Evolutionary conservation across 2,797 vertebrate genomes (phyloP).

Genomic region (Lithobates pipiens): DNA sequence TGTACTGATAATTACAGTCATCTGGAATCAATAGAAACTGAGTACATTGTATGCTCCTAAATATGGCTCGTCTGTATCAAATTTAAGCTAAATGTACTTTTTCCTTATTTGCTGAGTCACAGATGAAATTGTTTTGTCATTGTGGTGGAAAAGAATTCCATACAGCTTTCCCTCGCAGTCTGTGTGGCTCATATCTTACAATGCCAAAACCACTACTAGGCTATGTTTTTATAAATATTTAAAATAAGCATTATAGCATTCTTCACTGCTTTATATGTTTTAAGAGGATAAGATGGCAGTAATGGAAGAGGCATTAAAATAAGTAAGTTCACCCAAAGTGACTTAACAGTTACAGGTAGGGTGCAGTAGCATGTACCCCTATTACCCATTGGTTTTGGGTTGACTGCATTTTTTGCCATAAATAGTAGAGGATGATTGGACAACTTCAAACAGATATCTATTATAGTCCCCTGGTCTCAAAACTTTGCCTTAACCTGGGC

Average conservation of each 20-base stretch:
- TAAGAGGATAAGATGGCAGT: neutral
- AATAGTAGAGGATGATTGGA: no score
- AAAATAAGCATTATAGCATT: no score
- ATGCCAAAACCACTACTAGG: conserved; percentile 14
- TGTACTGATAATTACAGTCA: conserved; percentile 37
- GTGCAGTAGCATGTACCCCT: no score
- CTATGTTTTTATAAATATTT: neutral
- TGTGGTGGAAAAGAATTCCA: neutral
- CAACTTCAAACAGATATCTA: no score
- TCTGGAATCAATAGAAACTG: conserved; percentile 39
- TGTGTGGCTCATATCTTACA: neutral
- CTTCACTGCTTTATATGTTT: neutral
- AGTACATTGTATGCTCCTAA: conserved; percentile 6
- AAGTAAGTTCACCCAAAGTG: neutral
- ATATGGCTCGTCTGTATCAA: conserved; percentile 12
- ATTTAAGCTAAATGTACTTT: conserved; percentile 22
- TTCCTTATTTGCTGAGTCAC: conserved; percentile 40
- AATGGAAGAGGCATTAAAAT: no score
- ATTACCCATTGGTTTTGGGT: no score
- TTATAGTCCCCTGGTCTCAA: no score
- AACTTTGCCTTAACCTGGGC: no score
- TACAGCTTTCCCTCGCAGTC: neutral
- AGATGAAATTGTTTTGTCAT: conserved; percentile 15
- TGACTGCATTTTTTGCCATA: no score
- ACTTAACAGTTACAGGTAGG: neutral